Conservation (phyloP, 2,797 vertebrate genomes). For the Rhynchonycteris naso region DNA sequence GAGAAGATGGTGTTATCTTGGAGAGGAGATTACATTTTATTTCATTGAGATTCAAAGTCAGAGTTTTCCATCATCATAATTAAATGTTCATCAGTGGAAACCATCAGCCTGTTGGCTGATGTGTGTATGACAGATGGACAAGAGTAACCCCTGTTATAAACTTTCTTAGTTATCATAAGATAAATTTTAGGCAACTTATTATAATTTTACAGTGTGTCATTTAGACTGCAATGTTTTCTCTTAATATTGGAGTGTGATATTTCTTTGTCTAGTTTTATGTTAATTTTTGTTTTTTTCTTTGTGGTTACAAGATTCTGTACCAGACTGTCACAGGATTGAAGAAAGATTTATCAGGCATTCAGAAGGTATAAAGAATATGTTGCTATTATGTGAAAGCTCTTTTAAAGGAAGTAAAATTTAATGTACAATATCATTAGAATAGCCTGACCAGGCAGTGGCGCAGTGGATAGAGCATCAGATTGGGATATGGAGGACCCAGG, state of each 20-base stretch:
- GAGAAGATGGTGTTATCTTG: background rate
- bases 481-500: too few species aligned
- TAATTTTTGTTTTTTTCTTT: conserved; percentile 42
- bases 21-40: background rate
- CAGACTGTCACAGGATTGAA: conserved; percentile 95
- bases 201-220: background rate
- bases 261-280: background rate
- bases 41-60: background rate
- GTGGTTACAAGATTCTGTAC: conserved; percentile 91
- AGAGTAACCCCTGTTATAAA: background rate
- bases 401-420: background rate
- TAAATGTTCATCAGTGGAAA: background rate
- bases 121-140: too few species aligned
- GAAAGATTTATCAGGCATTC: conserved; percentile 96
- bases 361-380: conserved; percentile 87
- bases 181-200: background rate
- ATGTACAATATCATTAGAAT: background rate
- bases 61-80: background rate
- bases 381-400: background rate
- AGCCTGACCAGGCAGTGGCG: too few species aligned
- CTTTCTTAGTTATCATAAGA: background rate
- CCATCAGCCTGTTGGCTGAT: too few species aligned
- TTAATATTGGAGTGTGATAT: background rate
- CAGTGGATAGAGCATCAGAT: too few species aligned
- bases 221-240: background rate